Percentiles rank a stretch among this genome's conserved stretches.
Conservation (phyloP, 2,888 invertebrate species). For the Ochropacha duplaris region DNA sequence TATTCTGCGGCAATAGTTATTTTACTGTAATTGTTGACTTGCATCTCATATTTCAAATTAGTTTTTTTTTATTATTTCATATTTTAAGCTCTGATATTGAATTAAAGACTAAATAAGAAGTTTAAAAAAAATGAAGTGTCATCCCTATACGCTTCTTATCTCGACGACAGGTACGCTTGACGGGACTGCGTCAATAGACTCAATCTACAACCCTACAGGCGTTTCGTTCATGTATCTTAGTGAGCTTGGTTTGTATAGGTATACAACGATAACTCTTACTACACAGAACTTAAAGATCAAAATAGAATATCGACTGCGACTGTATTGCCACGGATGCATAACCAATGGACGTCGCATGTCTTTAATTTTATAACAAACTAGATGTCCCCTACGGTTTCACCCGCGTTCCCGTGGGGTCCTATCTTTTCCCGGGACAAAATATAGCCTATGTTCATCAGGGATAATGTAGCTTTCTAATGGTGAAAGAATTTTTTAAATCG, state of each 20-base stretch:
- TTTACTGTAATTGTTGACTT: too few relatives aligned
- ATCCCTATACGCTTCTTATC: constrained; percentile 64
- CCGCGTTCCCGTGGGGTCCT: too few relatives aligned
- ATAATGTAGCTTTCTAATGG: too few relatives aligned
- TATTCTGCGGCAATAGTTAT: too few relatives aligned
- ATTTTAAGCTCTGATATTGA: too few relatives aligned
- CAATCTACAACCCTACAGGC: constrained; percentile 31
- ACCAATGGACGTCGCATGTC: not conserved
- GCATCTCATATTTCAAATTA: too few relatives aligned
- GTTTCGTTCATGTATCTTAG: constrained; percentile 2
- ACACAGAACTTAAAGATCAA: not conserved
- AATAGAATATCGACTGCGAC: not conserved
- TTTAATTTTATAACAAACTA: not conserved
- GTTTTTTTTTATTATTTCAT: too few relatives aligned
- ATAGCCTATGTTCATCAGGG: too few relatives aligned
- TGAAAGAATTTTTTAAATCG: too few relatives aligned
- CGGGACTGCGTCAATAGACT: constrained; percentile 68
- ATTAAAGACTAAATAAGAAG: not conserved
- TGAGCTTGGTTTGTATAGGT: constrained; percentile 6
- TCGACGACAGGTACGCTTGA: constrained; percentile 66
- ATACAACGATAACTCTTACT: not conserved
- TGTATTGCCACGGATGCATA: not conserved
- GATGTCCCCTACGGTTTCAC: too few relatives aligned
- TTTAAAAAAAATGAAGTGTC: constrained; percentile 14
- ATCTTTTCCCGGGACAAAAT: too few relatives aligned